Conservation (phyloP, 2,113 vertebrate species). For the Gambusia affinis region DNA sequence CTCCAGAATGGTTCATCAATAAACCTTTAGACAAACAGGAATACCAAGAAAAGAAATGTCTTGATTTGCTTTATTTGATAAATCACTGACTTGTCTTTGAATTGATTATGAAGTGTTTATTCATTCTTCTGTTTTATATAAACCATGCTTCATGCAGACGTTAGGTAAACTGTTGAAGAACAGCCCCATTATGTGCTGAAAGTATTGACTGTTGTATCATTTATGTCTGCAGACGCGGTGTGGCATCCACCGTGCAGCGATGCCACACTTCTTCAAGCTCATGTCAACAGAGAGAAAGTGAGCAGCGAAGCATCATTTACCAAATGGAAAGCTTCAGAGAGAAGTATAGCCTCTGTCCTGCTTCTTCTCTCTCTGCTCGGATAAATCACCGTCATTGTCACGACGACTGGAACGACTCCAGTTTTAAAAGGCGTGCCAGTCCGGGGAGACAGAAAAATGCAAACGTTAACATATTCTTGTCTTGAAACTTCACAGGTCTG, state of each 20-base stretch:
- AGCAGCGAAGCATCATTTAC: slow-evolving; percentile 61
- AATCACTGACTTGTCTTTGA: neutral
- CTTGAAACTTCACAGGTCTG: slow-evolving; percentile 45
- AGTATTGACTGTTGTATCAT: slow-evolving; percentile 13
- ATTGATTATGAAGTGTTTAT: neutral
- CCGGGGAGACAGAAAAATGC: slow-evolving; percentile 42
- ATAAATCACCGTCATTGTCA: slow-evolving; percentile 65
- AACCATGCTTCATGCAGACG: neutral
- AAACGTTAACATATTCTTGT: slow-evolving; percentile 31
- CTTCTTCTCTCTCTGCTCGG: slow-evolving; percentile 29
- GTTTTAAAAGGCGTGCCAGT: slow-evolving; percentile 44
- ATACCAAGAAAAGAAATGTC: neutral
- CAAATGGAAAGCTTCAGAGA: slow-evolving; percentile 59
- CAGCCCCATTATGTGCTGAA: slow-evolving; percentile 8
- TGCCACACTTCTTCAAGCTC: slow-evolving; percentile 29
- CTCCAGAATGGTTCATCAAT: neutral
- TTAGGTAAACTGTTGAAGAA: slow-evolving; percentile 3
- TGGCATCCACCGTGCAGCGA: slow-evolving; percentile 22
- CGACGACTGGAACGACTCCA: slow-evolving; percentile 61
- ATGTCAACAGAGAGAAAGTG: slow-evolving; percentile 39
- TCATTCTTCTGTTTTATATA: neutral
- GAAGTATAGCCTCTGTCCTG: slow-evolving; percentile 39
- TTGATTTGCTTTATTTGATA: too few species aligned
- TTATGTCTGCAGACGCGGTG: neutral
- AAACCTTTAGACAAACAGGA: neutral